Evolutionary conservation across 2,113 vertebrate species (phyloP).

Genomic region (Hymenochirus boettgeri): DNA sequence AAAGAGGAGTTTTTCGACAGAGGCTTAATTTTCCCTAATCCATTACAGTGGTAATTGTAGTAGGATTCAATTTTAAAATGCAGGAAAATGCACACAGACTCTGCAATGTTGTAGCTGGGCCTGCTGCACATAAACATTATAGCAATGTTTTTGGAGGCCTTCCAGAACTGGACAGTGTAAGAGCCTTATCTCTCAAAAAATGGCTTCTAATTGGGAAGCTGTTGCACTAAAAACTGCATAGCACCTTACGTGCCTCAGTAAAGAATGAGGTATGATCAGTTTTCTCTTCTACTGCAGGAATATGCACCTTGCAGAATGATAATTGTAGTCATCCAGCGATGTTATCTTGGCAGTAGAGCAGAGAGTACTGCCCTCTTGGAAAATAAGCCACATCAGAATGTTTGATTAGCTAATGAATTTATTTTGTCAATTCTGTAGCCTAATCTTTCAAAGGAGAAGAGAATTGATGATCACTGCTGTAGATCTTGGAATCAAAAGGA

Average conservation of each 20-base stretch:
- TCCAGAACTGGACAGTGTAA: conserved; percentile 6
- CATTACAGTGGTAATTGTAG: conserved; percentile 29
- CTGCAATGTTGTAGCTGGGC: conserved; percentile 3
- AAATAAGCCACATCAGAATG: background rate
- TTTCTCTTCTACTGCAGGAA: conserved; percentile 23
- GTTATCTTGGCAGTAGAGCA: conserved; percentile 31
- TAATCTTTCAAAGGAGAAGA: background rate
- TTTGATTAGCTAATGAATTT: conserved; percentile 1
- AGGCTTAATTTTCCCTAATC: conserved; percentile 40
- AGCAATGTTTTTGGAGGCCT: conserved; percentile 1
- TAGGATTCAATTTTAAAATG: conserved; percentile 10
- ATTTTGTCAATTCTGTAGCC: background rate
- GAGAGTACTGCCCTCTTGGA: conserved; percentile 1
- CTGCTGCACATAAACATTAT: conserved; percentile 5
- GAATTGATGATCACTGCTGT: conserved; percentile 3
- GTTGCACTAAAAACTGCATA: conserved; percentile 60
- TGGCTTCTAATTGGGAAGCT: conserved; percentile 57
- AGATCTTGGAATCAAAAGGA: conserved; percentile 45
- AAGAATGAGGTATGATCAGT: conserved; percentile 48
- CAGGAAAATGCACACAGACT: conserved; percentile 40
- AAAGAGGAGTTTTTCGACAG: conserved; percentile 35
- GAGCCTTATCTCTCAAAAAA: conserved; percentile 31
- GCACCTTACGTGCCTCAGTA: conserved; percentile 61
- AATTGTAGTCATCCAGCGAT: conserved; percentile 45
- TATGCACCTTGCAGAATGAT: conserved; percentile 60